Conservation (phyloP, 2,797 vertebrate genomes). For the Streptopelia turtur region DNA sequence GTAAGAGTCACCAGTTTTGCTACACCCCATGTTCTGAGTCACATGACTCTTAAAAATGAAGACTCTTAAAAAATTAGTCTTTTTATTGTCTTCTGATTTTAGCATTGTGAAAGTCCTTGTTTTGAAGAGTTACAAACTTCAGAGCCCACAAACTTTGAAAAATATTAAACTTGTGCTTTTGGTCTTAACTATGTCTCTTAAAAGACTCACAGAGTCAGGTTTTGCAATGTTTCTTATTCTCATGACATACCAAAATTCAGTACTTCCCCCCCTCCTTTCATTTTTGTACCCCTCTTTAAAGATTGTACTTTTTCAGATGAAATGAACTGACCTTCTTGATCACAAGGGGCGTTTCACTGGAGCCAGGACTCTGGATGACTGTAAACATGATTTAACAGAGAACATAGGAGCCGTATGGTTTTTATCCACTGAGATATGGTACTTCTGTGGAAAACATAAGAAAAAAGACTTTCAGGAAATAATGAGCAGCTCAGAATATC, state of each 20-base stretch:
- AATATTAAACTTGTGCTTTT: not conserved
- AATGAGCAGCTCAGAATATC: not conserved
- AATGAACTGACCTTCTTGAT: not conserved
- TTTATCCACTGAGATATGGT: constrained; percentile 10
- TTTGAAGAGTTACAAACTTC: not conserved
- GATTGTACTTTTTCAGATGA: not conserved
- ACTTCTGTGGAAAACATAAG: not conserved
- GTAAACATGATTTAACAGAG: constrained; percentile 16
- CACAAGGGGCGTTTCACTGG: not conserved
- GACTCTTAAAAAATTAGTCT: not conserved
- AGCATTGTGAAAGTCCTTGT: not conserved
- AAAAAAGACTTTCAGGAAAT: not conserved
- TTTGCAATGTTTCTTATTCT: not conserved
- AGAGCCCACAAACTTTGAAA: not conserved
- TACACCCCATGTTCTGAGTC: not conserved
- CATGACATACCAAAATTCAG: not conserved
- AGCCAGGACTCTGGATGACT: not conserved
- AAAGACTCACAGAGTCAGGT: not conserved
- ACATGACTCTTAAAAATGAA: not conserved
- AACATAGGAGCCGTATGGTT: not conserved
- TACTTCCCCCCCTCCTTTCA: not conserved
- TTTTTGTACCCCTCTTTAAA: not conserved
- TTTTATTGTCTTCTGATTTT: not conserved
- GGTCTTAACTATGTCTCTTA: not conserved
- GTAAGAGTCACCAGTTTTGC: not conserved